Percentiles rank a stretch among this genome's conserved stretches.
Conservation (phyloP, 64 coral and sea anemone species). For the Montipora sp. region DNA sequence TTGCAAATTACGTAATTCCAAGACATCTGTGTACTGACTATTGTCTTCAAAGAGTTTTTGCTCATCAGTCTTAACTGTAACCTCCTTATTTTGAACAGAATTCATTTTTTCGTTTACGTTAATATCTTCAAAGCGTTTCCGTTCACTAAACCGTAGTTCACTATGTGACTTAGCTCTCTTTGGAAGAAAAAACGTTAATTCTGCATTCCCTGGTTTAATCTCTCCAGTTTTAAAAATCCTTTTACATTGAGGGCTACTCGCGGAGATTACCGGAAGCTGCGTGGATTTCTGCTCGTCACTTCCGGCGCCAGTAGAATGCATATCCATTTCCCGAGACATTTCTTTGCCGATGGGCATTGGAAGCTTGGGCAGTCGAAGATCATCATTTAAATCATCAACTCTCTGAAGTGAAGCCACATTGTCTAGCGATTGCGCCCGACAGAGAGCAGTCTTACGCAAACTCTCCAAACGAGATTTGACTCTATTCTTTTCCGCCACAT, state of each 20-base stretch:
- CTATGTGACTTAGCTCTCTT: neutral
- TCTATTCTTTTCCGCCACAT: conserved; percentile 9
- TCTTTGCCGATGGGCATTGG: neutral
- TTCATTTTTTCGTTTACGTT: neutral
- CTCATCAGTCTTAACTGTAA: neutral
- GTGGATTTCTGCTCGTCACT: neutral
- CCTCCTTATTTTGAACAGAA: neutral
- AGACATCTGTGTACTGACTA: neutral
- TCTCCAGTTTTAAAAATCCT: neutral
- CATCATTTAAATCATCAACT: neutral
- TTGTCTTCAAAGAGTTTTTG: neutral
- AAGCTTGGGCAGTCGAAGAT: conserved; percentile 15
- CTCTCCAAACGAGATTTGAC: conserved; percentile 15
- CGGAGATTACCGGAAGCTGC: neutral
- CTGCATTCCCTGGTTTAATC: neutral
- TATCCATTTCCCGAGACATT: neutral
- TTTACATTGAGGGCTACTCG: neutral
- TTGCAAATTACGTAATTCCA: neutral
- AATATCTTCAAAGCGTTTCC: neutral
- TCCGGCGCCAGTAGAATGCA: neutral
- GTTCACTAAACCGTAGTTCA: neutral
- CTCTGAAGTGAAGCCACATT: neutral
- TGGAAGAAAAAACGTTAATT: neutral
- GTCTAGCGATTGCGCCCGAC: neutral
- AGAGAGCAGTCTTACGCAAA: conserved; percentile 1